phyloP scores from a whole-genome alignment of 2,888 invertebrate species.

The Tanaodytes sp. region DNA sequence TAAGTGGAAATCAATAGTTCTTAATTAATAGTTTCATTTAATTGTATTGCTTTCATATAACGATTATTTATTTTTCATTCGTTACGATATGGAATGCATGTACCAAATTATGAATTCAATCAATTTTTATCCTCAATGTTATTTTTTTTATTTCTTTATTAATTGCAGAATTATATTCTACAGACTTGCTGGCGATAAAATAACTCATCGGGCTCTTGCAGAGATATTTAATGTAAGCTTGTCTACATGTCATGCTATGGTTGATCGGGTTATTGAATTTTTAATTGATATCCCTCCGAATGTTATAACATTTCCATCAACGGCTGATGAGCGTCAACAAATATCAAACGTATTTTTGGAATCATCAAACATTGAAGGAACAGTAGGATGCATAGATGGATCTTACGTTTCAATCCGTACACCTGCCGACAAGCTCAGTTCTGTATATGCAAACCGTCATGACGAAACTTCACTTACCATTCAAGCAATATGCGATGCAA shows the following conservation, averaged over 20 bases:
- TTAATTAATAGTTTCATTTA: too few species aligned
- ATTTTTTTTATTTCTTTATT: too few species aligned
- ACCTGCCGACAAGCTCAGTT: background rate
- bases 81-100: too few species aligned
- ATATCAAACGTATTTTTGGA: conserved; percentile 3
- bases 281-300: background rate
- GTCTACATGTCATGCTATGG: background rate
- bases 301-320: conserved; percentile 4
- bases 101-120: too few species aligned
- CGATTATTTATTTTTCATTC: too few species aligned
- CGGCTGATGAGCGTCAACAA: conserved; percentile 1
- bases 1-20: too few species aligned
- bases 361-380: background rate
- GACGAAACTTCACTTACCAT: conserved; percentile 8
- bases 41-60: too few species aligned
- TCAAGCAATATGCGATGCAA: conserved; percentile 10
- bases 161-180: too few species aligned
- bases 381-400: conserved; percentile 2
- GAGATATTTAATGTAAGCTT: background rate
- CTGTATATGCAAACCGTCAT: conserved; percentile 6
- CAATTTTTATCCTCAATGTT: too few species aligned
- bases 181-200: conserved; percentile 6
- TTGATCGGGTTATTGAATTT: background rate
- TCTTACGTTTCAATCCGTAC: conserved; percentile 6
- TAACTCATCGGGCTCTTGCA: conserved; percentile 1